Base-by-base conservation (phyloP, 2,797 vertebrate genomes). In the Lutjanus campechanus region DNA sequence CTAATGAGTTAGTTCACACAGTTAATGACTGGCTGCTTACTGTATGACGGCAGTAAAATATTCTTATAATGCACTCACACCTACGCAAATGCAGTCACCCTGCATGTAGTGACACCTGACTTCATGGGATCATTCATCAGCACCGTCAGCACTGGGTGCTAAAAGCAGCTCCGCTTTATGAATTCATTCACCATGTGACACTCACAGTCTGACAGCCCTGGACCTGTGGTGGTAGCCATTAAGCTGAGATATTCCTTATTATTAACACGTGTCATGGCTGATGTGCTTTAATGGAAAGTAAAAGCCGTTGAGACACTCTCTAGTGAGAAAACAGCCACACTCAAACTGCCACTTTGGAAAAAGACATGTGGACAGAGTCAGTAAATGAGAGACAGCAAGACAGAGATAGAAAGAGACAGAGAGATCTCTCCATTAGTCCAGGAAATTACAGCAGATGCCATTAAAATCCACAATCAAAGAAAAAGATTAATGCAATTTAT, bases 281-380 rank as follows among this genome's bases (percentile, higher is more conserved):
- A 90, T 88, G 89, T 87, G 79, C 82, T 90, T 85, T 91, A 92
- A 93, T 93, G 89, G 87, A 84, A 78, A 84, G 81, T 87, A 85
- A 91, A 91, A 92, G 82, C 80, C 73, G 90, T 60, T 73, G 74
- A 91, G 82, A 82, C 67, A 59, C 65, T 85, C 53, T 75, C 69
- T 71, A 65, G 70, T 80, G 80, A 85, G 79, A 87, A 91, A 90
- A 86, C 71, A 82, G 81, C 41, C 62, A 65, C 55, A 77, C 51
- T 90, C 59, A 80, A 92, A 85, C 63, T 84, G 82, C 62, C 75
- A 83, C 81, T 90, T 89, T 59, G 61, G 7, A 61, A 36, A 17
- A 68, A 61, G 50, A 73, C 49, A 62, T 84, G 67, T 73, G 79
- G 71, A 70, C 61, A 70, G 76, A 67, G 60, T 81, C 56, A 40